Evolutionary conservation across 1,140 invertebrate species (phyloP), one percentile per base, ranked within the genome.

Genomic region (Drosophila navojoa): DNA sequence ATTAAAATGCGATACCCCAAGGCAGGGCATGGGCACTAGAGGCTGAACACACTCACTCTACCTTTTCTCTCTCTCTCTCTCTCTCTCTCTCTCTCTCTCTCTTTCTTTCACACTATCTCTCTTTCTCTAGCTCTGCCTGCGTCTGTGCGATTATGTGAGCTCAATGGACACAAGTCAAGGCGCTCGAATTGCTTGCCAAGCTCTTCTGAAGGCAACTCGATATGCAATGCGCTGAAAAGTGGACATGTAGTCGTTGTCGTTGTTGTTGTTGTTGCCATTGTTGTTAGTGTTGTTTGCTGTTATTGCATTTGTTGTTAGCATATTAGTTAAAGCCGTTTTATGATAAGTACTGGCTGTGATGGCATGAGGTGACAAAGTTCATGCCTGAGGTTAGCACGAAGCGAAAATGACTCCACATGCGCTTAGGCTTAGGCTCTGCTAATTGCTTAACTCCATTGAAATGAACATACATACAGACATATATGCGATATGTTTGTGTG

Each of bases 91-190:
- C 6, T 35, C 25, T 27, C 42, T 15, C n/a, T 50, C 32, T 50
- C 44, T 63, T 6, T 38, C 27, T 29, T 6, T 29, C 27, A 5
- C 27, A 5, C 38, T 15, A 49, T 7, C 32, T 57, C 42, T 55
- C 27, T 10, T 32, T 44, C 57, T 11, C 35, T 11, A 3, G 42
- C 5, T 29, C 1, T 29, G 10, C 22, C 40, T 15, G 59, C 29
- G 13, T 38, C 9, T 62, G 45, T 35, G 25, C 64, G 73, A 86
- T 77, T 77, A 79, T 81, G 77, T 61, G 77, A 60, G 84, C 72
- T 81, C 77, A 89, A 77, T 89, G 79, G 73, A 71, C 82, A 76
- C 80, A 69, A 89, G 77, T 89, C 85, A 89, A 89, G 84, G 84
- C 84, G 85, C n/a, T 73, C 63, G 68, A 68, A 69, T 73, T 67